Percentiles rank a stretch among this genome's conserved stretches.
These are phyloP conservation scores for Ailurus styani DNA, from an alignment of 2,113 vertebrate species.

Conservation along the genomic window DNA sequence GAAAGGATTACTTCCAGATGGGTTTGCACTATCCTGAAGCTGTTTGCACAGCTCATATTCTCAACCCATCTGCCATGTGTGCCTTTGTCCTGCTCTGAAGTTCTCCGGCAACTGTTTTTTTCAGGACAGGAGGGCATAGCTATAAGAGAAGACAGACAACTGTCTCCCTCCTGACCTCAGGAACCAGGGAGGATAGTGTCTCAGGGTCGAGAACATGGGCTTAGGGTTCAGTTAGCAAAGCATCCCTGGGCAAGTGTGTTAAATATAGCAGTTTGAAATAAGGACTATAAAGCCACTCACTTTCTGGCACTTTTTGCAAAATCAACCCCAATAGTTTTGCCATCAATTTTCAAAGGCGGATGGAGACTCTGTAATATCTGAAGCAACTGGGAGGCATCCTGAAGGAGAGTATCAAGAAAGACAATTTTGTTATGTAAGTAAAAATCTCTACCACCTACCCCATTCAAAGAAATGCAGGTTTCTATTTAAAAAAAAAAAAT, in stretches of 20 bases:
- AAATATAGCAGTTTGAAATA: background rate
- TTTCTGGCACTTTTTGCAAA: conserved; percentile 99
- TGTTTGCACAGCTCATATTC: background rate
- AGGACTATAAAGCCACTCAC: conserved; percentile 81
- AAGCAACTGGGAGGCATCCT: conserved; percentile 98
- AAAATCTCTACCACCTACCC: background rate
- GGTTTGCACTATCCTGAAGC: background rate
- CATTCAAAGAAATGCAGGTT: background rate
- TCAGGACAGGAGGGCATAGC: background rate
- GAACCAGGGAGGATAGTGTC: background rate
- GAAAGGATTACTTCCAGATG: background rate
- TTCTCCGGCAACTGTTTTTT: background rate
- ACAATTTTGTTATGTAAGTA: background rate
- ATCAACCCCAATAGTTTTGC: conserved; percentile 98
- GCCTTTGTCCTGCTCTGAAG: background rate
- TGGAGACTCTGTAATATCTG: conserved; percentile 96
- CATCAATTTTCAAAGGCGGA: conserved; percentile 96
- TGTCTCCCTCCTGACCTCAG: background rate
- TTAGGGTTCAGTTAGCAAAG: background rate
- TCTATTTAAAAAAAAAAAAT: background rate
- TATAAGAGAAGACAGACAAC: background rate
- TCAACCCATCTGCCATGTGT: background rate
- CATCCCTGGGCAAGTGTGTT: background rate
- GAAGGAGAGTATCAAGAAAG: conserved; percentile 53
- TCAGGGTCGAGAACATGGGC: background rate